Evolutionary conservation across 2,797 vertebrate species (phyloP), one percentile per base, ranked within the genome.

Genomic region (Falco peregrinus): DNA sequence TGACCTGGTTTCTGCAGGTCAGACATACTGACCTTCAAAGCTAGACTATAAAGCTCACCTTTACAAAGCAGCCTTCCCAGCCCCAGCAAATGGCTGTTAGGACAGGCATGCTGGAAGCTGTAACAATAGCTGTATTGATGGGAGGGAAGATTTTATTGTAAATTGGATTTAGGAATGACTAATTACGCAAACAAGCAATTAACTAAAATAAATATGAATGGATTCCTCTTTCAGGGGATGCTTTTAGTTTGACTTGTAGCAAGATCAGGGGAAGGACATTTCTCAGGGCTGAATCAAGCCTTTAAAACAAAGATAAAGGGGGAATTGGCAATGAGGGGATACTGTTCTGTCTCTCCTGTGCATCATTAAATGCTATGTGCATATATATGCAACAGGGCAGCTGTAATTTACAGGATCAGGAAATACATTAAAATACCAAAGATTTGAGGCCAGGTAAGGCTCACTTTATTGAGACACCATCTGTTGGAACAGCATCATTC

Each of bases 151-250:
- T 89, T 95, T 92, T 92, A 87, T 93, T 96, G 47, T 92, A 91
- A 92, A 4, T 84, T 68, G 28, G 75, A 87, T 91, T 95, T 89
- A 68, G 51, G 65, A 95, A 73, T 92, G 84, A 94, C 82, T 89
- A 93, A 97, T 96, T 92, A 95, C 85, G 84, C 90, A 97, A 96
- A 95, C 75, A 93, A 95, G 79, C 79, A 92, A 96, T 95, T 95
- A 94, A 89, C 84, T 92, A 87, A 93, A 94, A 94, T 87, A 96
- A 96, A 93, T 93, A 86, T 8, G 1, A 95, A 93, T 67, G 47
- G 59, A 82, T 93, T 93, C 73, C 73, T 92, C 69, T 87, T 87
- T 81, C 24, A 9, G 33, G 31, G 54, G 24, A 76, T 92, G 69
- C 21, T 85, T 93, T 94, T 64, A 80, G 57, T 71, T 90, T 81